Evolutionary conservation across 2,888 invertebrate species (phyloP).

Genomic region (Phlogophora meticulosa): DNA sequence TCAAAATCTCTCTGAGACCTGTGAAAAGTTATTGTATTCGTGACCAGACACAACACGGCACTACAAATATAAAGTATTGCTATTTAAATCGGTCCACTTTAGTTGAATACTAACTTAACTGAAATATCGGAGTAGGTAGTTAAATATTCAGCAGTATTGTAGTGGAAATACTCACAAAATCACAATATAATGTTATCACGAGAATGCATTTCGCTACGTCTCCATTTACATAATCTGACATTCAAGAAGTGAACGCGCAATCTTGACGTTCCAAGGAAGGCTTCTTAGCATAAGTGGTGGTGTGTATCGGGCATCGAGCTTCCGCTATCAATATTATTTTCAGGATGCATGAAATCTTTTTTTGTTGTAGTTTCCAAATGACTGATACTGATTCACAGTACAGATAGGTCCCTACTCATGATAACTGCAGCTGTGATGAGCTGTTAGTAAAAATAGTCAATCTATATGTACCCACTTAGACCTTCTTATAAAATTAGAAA

Average conservation of each 20-base stretch:
- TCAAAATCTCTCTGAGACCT: neutral
- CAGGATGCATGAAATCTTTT: too few relatives aligned
- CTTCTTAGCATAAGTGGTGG: conserved; percentile 43
- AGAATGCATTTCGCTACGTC: conserved; percentile 53
- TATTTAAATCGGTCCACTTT: conserved; percentile 22
- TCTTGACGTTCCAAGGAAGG: conserved; percentile 36
- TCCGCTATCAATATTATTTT: conserved; percentile 1
- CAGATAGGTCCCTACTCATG: too few relatives aligned
- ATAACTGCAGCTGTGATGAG: too few relatives aligned
- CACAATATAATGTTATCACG: conserved; percentile 53
- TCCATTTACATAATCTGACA: conserved; percentile 64
- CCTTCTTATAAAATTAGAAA: too few relatives aligned
- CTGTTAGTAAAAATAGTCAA: too few relatives aligned
- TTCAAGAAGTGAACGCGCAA: conserved; percentile 54
- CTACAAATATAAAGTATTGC: conserved; percentile 14
- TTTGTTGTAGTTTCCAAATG: neutral
- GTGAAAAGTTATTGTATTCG: neutral
- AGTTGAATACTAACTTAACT: conserved; percentile 21
- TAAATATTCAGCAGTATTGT: conserved; percentile 46
- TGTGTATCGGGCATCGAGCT: conserved; percentile 14
- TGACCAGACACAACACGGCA: conserved; percentile 13
- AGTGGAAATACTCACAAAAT: conserved; percentile 47
- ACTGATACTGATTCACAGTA: too few relatives aligned
- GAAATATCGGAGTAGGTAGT: conserved; percentile 22
- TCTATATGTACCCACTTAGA: too few relatives aligned